phyloP scores from a whole-genome alignment of 2,113 vertebrate genomes.

The Nematolebias whitei region DNA sequence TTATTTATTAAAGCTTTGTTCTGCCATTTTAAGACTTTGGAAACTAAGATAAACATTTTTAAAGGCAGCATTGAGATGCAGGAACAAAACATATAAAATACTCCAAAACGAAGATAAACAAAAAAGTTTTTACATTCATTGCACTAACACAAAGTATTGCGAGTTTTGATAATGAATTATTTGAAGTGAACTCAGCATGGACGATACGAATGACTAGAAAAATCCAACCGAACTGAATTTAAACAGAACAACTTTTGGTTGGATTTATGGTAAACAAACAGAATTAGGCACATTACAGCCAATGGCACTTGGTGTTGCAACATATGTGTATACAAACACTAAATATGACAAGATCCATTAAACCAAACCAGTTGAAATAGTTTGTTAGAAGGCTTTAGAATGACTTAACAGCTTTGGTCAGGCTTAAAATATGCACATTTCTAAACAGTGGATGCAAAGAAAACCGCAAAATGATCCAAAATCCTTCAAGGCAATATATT shows the following conservation, averaged over 20 bases:
- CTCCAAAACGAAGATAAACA: neutral
- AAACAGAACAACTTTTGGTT: neutral
- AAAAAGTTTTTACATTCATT: too few relatives aligned
- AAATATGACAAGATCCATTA: too few relatives aligned
- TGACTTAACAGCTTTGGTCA: too few relatives aligned
- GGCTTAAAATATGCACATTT: neutral
- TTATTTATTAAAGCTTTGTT: constrained; percentile 33
- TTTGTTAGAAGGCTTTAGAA: too few relatives aligned
- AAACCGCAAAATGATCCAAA: neutral
- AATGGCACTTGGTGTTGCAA: neutral
- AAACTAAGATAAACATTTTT: constrained; percentile 6
- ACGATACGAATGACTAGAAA: neutral
- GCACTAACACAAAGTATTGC: neutral
- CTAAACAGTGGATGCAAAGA: neutral
- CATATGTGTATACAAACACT: neutral
- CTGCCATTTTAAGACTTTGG: constrained; percentile 6
- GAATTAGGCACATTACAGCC: neutral
- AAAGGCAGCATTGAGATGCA: constrained; percentile 26
- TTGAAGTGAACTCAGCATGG: neutral
- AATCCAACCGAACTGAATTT: neutral
- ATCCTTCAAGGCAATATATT: constrained; percentile 19
- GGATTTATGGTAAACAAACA: neutral
- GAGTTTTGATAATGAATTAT: too few relatives aligned
- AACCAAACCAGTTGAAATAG: too few relatives aligned
- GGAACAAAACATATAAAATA: constrained; percentile 9